These are phyloP conservation scores for Scelioninae gen. 2 DNA, from an alignment of 2,888 invertebrate species.

Conservation along the genomic window DNA sequence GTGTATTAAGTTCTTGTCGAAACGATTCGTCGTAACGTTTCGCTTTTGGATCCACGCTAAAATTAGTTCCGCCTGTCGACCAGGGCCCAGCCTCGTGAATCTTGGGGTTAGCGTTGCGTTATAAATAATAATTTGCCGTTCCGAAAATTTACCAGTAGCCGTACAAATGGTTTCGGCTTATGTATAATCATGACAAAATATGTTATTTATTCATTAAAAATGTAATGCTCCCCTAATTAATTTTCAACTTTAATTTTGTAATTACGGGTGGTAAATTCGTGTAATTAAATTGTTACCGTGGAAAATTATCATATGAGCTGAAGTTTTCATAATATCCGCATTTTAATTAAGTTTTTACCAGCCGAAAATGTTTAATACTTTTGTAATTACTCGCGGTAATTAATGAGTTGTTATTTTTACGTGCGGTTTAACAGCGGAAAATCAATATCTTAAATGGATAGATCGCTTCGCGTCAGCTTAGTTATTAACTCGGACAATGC, in stretches of 20 bases:
- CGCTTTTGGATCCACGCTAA: slow-evolving; percentile 48
- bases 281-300: slow-evolving; percentile 47
- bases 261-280: slow-evolving; percentile 37
- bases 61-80: slow-evolving; percentile 70
- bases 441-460: slow-evolving; percentile 8
- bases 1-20: slow-evolving; percentile 59
- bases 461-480: not conserved
- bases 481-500: slow-evolving; percentile 2
- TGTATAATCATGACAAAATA: slow-evolving; percentile 52
- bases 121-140: slow-evolving; percentile 69
- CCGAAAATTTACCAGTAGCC: slow-evolving; percentile 55
- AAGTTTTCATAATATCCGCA: slow-evolving; percentile 33
- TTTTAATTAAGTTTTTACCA: slow-evolving; percentile 44
- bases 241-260: slow-evolving; percentile 45
- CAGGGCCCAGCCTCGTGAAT: slow-evolving; percentile 61
- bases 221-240: slow-evolving; percentile 24
- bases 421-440: not conserved
- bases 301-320: slow-evolving; percentile 36
- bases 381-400: slow-evolving; percentile 10
- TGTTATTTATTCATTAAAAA: slow-evolving; percentile 56
- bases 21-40: slow-evolving; percentile 56
- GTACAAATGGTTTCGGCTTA: slow-evolving; percentile 41
- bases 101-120: slow-evolving; percentile 60
- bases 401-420: slow-evolving; percentile 10
- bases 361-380: slow-evolving; percentile 16